Evolutionary conservation across 2,113 vertebrate genomes (phyloP), one percentile per base, ranked within the genome.

Genomic region (Cepphus grylle): DNA sequence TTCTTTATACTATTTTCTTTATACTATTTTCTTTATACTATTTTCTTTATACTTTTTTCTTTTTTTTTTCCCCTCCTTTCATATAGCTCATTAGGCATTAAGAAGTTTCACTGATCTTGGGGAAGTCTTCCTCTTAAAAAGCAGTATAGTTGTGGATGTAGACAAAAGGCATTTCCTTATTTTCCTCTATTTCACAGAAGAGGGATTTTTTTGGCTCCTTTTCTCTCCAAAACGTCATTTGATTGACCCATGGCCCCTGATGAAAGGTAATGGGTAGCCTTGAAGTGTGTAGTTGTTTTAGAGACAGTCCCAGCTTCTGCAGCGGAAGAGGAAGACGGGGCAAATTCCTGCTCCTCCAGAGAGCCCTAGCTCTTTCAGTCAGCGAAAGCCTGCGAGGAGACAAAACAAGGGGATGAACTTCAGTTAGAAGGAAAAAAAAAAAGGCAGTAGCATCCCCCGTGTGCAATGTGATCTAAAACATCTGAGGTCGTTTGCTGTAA

Each of bases 301-400:
- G 38, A 71, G 66, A 23, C 9, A 56, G 15, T 32, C 30, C 8
- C n/a, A 85, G 36, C 15, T 88, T 38, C 65, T 87, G 40, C 42
- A 79, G 56, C 5, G 12, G n/a, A 38, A 85, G 56, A 47, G 59
- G n/a, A 58, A 77, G 27, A 34, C 1, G 1, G 20, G 47, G 12
- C 36, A 76, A 11, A 12, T 6, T 26, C 42, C 25, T 59, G 26
- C 9, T 77, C 12, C 62, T 73, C 52, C 8, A 3, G 11, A 59
- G 8, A 19, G 10, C 36, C 36, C 18, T 40, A 36, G 15, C 4
- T 58, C 23, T 26, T 53, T 53, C 0, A 0, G 5, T 74, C 17
- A 40, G 13, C 4, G 12, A 63, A 88, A 74, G 7, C 47, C 59
- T 72, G 30, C 2, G 2, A 78, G 23, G 36, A 50, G 12, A 52